Percentiles rank a stretch among this genome's conserved stretches.
These are phyloP conservation scores for Osmoderma eremita DNA, from an alignment of 2,888 invertebrate species.

Conservation along the genomic window DNA sequence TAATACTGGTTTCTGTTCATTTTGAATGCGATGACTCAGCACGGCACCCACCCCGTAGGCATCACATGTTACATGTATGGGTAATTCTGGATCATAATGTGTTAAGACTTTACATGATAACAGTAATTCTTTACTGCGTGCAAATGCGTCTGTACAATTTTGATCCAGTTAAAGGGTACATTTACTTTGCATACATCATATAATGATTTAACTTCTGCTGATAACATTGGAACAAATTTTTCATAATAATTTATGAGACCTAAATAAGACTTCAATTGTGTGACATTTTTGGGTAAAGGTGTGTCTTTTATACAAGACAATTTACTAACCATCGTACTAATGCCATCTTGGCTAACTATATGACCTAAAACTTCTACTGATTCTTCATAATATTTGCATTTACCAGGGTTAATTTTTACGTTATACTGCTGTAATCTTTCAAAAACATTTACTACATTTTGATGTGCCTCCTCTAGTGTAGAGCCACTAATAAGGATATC, in stretches of 20 bases:
- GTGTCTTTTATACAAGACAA: background rate
- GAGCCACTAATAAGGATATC: constrained; percentile 46
- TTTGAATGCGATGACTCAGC: constrained; percentile 48
- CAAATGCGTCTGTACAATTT: background rate
- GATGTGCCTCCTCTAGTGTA: constrained; percentile 18
- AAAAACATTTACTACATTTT: constrained; percentile 27
- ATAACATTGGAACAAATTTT: background rate
- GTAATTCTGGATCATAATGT: constrained; percentile 37
- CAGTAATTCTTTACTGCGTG: background rate
- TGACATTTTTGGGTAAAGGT: background rate
- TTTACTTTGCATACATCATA: background rate
- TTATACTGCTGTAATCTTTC: constrained; percentile 39
- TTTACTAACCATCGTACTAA: constrained; percentile 11
- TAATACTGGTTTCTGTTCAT: constrained; percentile 50
- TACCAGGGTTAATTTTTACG: constrained; percentile 45
- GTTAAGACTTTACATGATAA: constrained; percentile 33
- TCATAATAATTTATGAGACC: background rate
- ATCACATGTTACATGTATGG: constrained; percentile 37
- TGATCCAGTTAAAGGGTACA: background rate
- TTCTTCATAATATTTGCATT: constrained; percentile 45
- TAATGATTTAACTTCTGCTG: background rate
- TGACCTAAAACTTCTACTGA: constrained; percentile 47
- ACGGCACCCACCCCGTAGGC: constrained; percentile 42
- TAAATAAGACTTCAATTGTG: constrained; percentile 4
- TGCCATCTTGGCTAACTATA: background rate